phyloP scores from a whole-genome alignment of 2,888 invertebrate species.

The Hyposoter didymator region DNA sequence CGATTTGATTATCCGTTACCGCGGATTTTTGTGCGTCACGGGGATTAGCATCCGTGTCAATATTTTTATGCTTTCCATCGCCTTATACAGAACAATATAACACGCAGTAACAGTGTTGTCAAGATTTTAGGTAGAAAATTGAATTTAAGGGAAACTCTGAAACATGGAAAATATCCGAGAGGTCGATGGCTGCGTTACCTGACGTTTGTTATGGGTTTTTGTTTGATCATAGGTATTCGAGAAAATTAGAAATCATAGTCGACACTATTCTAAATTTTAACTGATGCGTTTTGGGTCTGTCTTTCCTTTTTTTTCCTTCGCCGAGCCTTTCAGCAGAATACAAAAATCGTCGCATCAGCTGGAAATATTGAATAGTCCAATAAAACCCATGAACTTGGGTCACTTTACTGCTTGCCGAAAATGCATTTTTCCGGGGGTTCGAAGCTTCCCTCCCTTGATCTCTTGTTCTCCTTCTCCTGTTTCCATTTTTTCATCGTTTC shows the following conservation, averaged over 20 bases:
- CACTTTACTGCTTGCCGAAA: conserved; percentile 57
- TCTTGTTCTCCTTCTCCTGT: background rate
- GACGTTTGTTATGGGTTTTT: conserved; percentile 29
- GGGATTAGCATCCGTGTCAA: background rate
- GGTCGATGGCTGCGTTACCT: background rate
- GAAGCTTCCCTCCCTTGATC: conserved; percentile 15
- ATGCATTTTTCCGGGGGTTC: conserved; percentile 28
- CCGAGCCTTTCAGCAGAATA: conserved; percentile 20
- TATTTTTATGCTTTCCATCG: background rate
- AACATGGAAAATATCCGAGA: background rate
- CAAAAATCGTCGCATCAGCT: conserved; percentile 33
- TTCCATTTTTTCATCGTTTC: conserved; percentile 11
- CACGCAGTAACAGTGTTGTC: background rate
- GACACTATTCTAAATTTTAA: background rate
- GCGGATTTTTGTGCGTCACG: background rate
- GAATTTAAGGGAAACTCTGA: background rate
- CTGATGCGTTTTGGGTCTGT: background rate
- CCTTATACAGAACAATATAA: background rate
- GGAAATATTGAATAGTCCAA: conserved; percentile 42
- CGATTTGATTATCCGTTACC: conserved; percentile 8
- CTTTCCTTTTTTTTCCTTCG: background rate
- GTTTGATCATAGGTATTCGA: background rate
- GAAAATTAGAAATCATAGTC: conserved; percentile 26
- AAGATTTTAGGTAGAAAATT: background rate
- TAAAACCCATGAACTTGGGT: conserved; percentile 43